Evolutionary conservation across 2,797 vertebrate genomes (phyloP).

Genomic region (Gymnoscopelus braueri): DNA sequence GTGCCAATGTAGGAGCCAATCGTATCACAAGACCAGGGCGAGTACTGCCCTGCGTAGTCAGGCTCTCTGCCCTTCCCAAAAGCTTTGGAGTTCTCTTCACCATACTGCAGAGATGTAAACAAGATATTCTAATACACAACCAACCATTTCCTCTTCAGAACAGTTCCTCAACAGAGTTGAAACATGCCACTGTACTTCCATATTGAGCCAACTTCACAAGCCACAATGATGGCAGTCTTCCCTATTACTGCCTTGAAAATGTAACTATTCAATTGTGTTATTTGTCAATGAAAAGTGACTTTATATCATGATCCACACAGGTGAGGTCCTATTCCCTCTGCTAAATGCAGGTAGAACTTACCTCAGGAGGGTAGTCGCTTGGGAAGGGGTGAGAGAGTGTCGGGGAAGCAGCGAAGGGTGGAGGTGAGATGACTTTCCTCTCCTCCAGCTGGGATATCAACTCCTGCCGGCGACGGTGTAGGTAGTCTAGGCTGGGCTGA

Average conservation of each 20-base stretch:
- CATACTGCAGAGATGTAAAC: slow-evolving; percentile 81
- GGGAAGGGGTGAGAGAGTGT: slow-evolving; percentile 91
- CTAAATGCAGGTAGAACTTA: slow-evolving; percentile 54
- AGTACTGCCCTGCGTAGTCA: slow-evolving; percentile 94
- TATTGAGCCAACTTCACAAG: no score
- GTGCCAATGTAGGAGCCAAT: slow-evolving; percentile 98
- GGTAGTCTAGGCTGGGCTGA: slow-evolving; percentile 92
- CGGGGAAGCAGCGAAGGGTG: slow-evolving; percentile 94
- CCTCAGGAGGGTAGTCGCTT: slow-evolving; percentile 91
- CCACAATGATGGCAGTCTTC: no score
- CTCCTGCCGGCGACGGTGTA: slow-evolving; percentile 94
- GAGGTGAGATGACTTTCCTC: slow-evolving; percentile 96
- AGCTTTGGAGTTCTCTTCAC: slow-evolving; percentile 91
- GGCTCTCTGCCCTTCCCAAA: slow-evolving; percentile 90
- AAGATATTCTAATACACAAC: slow-evolving; percentile 3
- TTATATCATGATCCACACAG: no score
- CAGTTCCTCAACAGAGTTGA: not conserved
- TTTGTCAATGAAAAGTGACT: no score
- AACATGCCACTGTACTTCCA: no score
- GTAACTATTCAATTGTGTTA: no score
- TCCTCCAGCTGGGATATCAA: slow-evolving; percentile 96
- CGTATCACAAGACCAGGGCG: slow-evolving; percentile 98
- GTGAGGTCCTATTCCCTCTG: no score
- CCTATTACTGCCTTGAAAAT: no score
- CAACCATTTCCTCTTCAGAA: not conserved